These are phyloP conservation scores for Conus canariensis DNA, from an alignment of 2,888 invertebrate genomes.

Conservation along the genomic window DNA sequence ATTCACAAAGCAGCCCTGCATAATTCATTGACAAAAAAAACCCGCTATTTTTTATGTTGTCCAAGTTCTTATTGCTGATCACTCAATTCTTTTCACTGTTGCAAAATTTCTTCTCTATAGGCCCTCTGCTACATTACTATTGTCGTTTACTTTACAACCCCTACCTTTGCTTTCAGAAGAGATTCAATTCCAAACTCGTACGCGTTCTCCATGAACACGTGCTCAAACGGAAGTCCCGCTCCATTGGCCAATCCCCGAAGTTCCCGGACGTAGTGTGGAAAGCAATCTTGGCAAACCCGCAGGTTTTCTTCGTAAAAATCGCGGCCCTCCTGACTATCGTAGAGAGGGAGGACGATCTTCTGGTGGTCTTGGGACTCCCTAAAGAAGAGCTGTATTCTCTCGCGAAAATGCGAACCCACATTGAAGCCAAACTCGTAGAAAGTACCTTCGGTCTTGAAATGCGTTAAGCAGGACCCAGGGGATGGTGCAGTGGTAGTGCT, in stretches of 20 bases:
- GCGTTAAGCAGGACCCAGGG: neutral
- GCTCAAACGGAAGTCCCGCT: constrained; percentile 55
- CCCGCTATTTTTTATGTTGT: too few species aligned
- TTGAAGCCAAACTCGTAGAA: constrained; percentile 57
- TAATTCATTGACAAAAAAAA: too few species aligned
- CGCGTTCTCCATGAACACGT: constrained; percentile 55
- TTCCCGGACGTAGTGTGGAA: constrained; percentile 59
- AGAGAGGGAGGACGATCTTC: constrained; percentile 49
- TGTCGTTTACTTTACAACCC: too few species aligned
- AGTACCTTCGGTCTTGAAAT: constrained; percentile 43
- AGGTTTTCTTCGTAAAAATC: constrained; percentile 50
- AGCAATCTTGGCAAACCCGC: constrained; percentile 48
- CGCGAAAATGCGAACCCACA: constrained; percentile 53
- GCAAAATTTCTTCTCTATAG: too few species aligned
- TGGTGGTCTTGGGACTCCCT: constrained; percentile 34
- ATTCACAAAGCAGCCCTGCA: too few species aligned
- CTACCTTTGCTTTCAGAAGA: neutral
- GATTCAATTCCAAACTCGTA: constrained; percentile 29
- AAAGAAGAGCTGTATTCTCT: constrained; percentile 46
- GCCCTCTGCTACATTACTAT: too few species aligned
- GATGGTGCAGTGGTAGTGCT: neutral
- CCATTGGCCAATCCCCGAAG: constrained; percentile 63
- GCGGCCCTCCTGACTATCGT: constrained; percentile 49
- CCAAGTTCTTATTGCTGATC: too few species aligned
- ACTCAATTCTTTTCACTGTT: too few species aligned